Conservation (phyloP, 2,113 vertebrate species). For the Cichladusa arquata region DNA sequence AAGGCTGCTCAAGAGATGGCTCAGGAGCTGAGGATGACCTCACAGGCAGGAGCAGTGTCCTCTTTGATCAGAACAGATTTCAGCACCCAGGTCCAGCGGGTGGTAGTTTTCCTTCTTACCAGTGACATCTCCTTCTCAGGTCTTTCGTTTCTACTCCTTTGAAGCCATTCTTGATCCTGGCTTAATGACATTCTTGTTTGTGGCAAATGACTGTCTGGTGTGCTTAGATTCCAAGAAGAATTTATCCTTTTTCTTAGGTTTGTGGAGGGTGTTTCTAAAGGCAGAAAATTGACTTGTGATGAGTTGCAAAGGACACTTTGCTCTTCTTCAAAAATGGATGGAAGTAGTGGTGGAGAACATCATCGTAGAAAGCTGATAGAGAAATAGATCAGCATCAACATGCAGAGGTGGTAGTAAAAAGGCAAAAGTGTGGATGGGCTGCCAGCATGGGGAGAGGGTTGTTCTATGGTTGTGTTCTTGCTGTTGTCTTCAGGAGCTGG, state of each 20-base stretch:
- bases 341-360: background rate
- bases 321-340: background rate
- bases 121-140: background rate
- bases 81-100: background rate
- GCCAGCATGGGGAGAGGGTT: background rate
- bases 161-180: background rate
- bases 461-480: background rate
- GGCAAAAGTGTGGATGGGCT: background rate
- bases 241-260: background rate
- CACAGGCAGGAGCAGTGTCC: background rate
- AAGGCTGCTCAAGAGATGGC: background rate
- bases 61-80: background rate
- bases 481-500: background rate
- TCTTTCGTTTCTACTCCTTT: background rate
- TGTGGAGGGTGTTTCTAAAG: background rate
- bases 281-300: background rate
- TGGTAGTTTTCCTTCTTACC: background rate
- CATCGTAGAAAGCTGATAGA: background rate
- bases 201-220: background rate
- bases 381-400: background rate
- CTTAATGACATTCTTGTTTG: background rate
- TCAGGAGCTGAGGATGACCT: background rate
- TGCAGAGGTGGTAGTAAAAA: background rate
- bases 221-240: background rate
- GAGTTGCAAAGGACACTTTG: background rate